Conservation (phyloP, 2,797 vertebrate species). For the Scolopax rusticola region DNA sequence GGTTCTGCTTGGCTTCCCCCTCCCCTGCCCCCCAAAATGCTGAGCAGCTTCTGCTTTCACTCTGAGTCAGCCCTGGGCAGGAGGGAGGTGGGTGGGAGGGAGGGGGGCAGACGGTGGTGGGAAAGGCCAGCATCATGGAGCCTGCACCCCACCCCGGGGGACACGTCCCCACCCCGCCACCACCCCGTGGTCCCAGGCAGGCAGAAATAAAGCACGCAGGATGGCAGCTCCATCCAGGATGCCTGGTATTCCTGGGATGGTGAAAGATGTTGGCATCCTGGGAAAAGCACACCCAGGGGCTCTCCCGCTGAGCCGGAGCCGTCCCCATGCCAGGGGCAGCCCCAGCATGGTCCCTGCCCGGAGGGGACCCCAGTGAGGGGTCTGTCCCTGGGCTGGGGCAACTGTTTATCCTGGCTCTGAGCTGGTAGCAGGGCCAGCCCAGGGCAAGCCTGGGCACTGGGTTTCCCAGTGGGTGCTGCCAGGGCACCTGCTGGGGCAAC, state of each 20-base stretch:
- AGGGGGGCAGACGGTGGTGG: background rate
- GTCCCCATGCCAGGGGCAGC: background rate
- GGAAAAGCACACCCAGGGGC: background rate
- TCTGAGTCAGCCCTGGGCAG: slow-evolving; percentile 77
- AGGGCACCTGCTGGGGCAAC: background rate
- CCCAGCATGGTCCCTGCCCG: background rate
- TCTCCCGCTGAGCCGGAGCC: accelerated
- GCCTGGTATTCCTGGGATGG: background rate
- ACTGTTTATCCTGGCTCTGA: background rate
- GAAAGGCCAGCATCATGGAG: background rate
- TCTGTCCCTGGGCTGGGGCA: background rate
- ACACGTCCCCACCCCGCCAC: accelerated
- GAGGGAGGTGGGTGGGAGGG: background rate
- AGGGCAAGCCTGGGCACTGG: background rate
- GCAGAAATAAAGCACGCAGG: background rate
- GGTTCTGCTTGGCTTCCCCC: slow-evolving; percentile 82
- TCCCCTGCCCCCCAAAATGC: background rate
- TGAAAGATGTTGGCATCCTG: background rate
- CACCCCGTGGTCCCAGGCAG: background rate
- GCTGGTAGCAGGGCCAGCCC: accelerated
- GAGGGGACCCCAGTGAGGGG: background rate
- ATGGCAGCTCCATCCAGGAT: background rate
- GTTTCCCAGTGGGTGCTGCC: background rate
- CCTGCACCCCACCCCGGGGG: background rate
- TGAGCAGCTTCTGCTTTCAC: slow-evolving; percentile 83